Evolutionary conservation across 2,888 invertebrate species (phyloP), one percentile per base, ranked within the genome.

Genomic region (Agrochola lota): DNA sequence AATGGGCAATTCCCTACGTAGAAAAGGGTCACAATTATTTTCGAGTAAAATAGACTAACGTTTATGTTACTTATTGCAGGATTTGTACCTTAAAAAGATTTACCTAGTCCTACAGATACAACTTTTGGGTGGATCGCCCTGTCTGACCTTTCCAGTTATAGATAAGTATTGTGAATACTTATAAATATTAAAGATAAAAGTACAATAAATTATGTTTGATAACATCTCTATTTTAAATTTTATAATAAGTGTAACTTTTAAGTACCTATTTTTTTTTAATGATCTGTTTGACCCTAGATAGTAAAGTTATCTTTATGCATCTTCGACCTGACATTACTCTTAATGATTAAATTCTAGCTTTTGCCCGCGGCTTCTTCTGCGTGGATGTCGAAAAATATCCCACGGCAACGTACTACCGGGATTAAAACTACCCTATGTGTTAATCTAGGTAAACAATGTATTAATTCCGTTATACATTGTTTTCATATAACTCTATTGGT

Each of bases 11-110:
- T 83, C 71, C 23, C 76, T 69, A 66, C 15, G 43, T 57, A 62
- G 30, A 82, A 66, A 83, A 69, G 30, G 67, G 64, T 80, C 52
- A 59, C 49, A 55, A 59, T 70, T 12, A 79, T 82, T 85, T 78
- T 78, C 35, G 23, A 57, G 63, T 78, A 59, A 82, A 73, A 72
- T 77, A 71, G 35, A 77, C 71, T 66, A 66, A 77, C 64, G 43
- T 63, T 71, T 35, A 49, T 62, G 20, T 49, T 64, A 84, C 46
- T 73, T 71, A 68, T 62, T 63, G 43, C 67, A 71, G 35, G 52
- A 55, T 85, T 73, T 80, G 46, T 57, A 52, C 17, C 12, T 30
- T 68, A 12, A 12, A 43, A 69, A 69, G 30, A 76, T 83, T 64
- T 64, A 74, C n/a, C 49, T 46, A 43, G 43, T 43, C 11, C 43